Percentiles rank a stretch among this genome's conserved stretches.
Evolutionary conservation across 2,113 vertebrate genomes (phyloP).

Genomic region (Antechinus flavipes): DNA sequence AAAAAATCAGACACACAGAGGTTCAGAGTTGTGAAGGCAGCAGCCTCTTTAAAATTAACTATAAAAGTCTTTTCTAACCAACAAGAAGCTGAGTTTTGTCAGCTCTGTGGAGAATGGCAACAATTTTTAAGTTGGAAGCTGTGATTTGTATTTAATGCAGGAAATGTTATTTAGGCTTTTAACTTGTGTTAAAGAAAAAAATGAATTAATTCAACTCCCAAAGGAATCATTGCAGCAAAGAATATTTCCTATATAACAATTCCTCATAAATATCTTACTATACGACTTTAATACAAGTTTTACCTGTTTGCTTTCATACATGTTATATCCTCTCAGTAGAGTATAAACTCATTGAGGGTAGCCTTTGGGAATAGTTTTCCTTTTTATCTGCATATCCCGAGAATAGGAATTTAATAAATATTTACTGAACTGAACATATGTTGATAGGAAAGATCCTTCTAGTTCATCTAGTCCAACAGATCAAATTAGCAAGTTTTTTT

Average conservation of each 20-base stretch:
- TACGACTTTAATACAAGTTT: neutral
- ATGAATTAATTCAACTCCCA: slow-evolving; percentile 31
- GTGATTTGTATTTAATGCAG: neutral
- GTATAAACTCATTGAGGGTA: neutral
- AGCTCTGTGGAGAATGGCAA: slow-evolving; percentile 22
- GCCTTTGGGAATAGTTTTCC: neutral
- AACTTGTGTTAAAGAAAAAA: slow-evolving; percentile 34
- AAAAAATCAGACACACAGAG: slow-evolving; percentile 17
- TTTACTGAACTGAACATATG: neutral
- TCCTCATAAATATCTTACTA: neutral
- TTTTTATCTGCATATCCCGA: neutral
- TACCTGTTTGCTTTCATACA: neutral
- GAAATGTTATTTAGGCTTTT: slow-evolving; percentile 5
- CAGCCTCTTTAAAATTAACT: neutral
- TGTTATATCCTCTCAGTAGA: neutral
- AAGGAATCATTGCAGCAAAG: neutral
- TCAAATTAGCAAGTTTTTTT: neutral
- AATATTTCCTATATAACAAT: neutral
- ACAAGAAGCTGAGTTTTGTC: slow-evolving; percentile 28
- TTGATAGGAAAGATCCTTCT: neutral
- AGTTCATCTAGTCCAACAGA: neutral
- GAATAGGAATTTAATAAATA: neutral
- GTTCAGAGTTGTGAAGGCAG: neutral
- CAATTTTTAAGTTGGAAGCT: slow-evolving; percentile 12
- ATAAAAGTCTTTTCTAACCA: slow-evolving; percentile 22